phyloP scores from a whole-genome alignment of 2,113 vertebrate genomes.

The Elephantulus edwardii region DNA sequence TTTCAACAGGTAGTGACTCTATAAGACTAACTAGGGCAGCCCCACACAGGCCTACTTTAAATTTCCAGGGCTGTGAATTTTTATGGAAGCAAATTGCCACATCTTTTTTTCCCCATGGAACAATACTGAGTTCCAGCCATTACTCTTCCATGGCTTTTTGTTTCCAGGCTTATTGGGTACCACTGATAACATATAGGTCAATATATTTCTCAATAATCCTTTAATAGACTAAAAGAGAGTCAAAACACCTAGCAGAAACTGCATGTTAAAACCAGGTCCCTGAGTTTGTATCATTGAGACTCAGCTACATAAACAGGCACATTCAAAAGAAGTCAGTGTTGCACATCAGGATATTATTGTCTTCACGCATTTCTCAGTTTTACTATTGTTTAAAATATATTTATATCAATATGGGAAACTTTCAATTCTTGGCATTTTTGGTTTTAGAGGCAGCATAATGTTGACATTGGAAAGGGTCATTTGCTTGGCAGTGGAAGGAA shows the following conservation, averaged over 20 bases:
- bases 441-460: background rate
- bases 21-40: background rate
- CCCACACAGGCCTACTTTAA: background rate
- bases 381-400: background rate
- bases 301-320: background rate
- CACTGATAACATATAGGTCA: background rate
- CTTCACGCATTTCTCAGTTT: background rate
- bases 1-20: background rate
- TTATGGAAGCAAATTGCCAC: background rate
- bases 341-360: background rate
- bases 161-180: background rate
- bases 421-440: background rate
- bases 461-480: background rate
- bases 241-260: background rate
- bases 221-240: background rate
- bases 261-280: background rate
- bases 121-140: background rate
- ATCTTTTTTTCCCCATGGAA: background rate
- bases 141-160: background rate
- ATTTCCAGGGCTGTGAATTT: background rate
- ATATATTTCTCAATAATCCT: background rate
- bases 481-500: background rate
- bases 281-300: background rate
- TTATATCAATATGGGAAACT: background rate
- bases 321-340: background rate